A percentile compares a stretch with the other conserved stretches of the same genome.
These are phyloP conservation scores for Lordiphosa stackelbergi DNA, from an alignment of 1,140 invertebrate species.

Conservation along the genomic window DNA sequence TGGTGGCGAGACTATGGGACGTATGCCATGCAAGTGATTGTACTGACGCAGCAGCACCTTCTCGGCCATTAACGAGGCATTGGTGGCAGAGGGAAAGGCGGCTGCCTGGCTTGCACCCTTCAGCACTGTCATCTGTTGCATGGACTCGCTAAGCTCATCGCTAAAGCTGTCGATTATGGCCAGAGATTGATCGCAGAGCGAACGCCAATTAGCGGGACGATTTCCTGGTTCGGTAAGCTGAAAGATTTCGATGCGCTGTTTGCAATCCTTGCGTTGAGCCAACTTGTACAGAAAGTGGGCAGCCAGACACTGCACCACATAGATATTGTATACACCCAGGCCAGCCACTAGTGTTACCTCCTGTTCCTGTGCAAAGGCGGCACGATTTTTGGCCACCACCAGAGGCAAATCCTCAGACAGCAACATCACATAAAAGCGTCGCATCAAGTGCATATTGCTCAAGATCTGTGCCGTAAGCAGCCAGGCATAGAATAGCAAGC, in stretches of 20 bases:
- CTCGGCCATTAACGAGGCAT: constrained; percentile 47
- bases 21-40: constrained; percentile 77
- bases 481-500: constrained; percentile 82
- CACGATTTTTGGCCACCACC: constrained; percentile 77
- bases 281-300: constrained; percentile 82
- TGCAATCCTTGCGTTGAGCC: constrained; percentile 16
- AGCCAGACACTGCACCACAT: constrained; percentile 84
- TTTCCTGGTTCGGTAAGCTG: constrained; percentile 83
- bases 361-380: constrained; percentile 12
- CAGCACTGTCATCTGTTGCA: constrained; percentile 72
- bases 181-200: constrained; percentile 81
- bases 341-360: constrained; percentile 79
- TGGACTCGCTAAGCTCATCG: constrained; percentile 80
- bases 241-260: constrained; percentile 81
- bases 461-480: constrained; percentile 83
- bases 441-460: constrained; percentile 83
- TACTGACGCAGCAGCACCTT: constrained; percentile 67
- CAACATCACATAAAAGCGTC: constrained; percentile 83
- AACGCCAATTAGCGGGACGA: constrained; percentile 89
- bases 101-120: constrained; percentile 25
- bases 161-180: constrained; percentile 81
- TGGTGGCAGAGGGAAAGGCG: constrained; percentile 23
- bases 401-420: constrained; percentile 83
- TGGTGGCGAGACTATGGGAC: constrained; percentile 47
- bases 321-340: constrained; percentile 79